Base-by-base conservation (phyloP, 2,888 invertebrate genomes). In the Bellardia bayeri region DNA sequence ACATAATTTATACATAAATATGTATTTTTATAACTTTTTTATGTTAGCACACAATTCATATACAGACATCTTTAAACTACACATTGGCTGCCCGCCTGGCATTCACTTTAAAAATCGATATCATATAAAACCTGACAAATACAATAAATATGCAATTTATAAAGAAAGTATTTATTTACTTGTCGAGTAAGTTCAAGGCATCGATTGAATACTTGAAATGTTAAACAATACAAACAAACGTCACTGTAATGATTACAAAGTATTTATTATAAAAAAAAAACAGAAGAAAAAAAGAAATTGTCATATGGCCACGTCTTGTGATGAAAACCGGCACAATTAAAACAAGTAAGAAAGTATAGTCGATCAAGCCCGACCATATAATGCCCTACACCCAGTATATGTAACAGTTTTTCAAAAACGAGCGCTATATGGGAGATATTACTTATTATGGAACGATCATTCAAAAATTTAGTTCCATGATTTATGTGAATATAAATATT, bases 111-210 rank as follows among this genome's bases (percentile, higher is more conserved):
- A 30, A 69, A 69, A 54, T 13, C 54, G 4, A 64, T 54, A 66
- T 42, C 56, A 66, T 66, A 74, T 42, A 11, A 74, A 64, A 66
- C 16, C 42, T 74, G 64, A 42, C 63, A 63, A 81, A 71, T 7
- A n/a, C 51, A 40, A 71, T 71, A 54, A 72, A 80, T 80, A 79
- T 69, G 61, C 68, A 69, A 63, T 72, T 81, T 33, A 69, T 37
- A 79, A 81, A 63, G 81, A 81, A 81, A 81, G 72, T 72, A 45
- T 16, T 56, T 4, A 11, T 23, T 14, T 13, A 14, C 49, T 11
- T 42, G 49, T 14, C 30, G 23, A 58, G 58, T 58, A 58, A 58
- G 58, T 58, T 58, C 30, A 30, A 58, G 30, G 30, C 30, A 58
- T 58, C 30, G 23, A 11, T 58, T 11, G 3, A 16, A 56, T 7